Evolutionary conservation across 2,888 invertebrate species (phyloP).

Genomic region (Pediacus dermestoides): DNA sequence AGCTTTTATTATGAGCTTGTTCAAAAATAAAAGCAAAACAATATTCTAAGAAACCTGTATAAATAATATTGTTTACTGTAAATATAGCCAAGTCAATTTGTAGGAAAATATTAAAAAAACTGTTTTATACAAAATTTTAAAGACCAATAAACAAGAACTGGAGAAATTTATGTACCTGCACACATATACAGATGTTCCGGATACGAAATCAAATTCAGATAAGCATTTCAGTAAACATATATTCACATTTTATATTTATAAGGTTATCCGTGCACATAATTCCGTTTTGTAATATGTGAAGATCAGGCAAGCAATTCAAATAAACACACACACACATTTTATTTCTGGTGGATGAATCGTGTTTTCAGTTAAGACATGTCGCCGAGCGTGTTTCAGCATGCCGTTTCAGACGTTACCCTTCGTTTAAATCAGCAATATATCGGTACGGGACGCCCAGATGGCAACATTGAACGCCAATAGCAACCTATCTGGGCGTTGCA

Average conservation of each 20-base stretch:
- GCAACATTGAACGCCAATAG: slow-evolving; percentile 22
- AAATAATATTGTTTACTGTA: no score
- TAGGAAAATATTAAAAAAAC: no score
- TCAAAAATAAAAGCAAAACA: no score
- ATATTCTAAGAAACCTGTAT: no score
- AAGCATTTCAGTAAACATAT: slow-evolving; percentile 2
- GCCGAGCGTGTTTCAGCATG: slow-evolving; percentile 18
- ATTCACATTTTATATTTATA: slow-evolving; percentile 3
- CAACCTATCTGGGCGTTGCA: slow-evolving; percentile 22
- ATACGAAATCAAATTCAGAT: slow-evolving; percentile 1
- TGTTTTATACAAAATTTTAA: background rate
- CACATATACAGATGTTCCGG: background rate
- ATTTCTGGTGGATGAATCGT: slow-evolving; percentile 11
- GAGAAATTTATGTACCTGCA: background rate
- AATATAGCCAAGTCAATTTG: no score
- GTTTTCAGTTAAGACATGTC: slow-evolving; percentile 16
- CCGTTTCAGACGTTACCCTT: slow-evolving; percentile 20
- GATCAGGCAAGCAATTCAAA: slow-evolving; percentile 10
- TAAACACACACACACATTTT: slow-evolving; percentile 15
- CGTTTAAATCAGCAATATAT: slow-evolving; percentile 25
- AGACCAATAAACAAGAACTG: background rate
- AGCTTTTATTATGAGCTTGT: no score
- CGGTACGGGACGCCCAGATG: slow-evolving; percentile 21
- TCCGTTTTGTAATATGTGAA: background rate
- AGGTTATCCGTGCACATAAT: slow-evolving; percentile 7